These are phyloP conservation scores for Pontoporia blainvillei DNA, from an alignment of 2,113 vertebrate species.

Conservation along the genomic window DNA sequence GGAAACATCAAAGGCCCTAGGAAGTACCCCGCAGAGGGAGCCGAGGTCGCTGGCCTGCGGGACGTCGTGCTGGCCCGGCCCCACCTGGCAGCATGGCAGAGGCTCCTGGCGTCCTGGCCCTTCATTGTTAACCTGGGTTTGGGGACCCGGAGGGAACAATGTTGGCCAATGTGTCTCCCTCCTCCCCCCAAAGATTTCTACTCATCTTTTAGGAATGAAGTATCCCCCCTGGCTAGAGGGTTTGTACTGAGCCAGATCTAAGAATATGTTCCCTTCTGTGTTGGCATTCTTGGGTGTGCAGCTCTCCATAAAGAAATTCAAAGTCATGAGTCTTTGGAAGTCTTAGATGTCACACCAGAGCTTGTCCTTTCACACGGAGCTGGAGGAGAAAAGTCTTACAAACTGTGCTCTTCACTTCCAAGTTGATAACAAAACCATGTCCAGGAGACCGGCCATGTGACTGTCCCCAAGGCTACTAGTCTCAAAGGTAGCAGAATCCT, in stretches of 20 bases:
- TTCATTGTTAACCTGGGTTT: not conserved
- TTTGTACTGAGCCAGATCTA: not conserved
- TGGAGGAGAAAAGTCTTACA: not conserved
- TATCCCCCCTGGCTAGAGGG: not conserved
- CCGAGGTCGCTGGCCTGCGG: accelerated
- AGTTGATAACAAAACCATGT: not conserved
- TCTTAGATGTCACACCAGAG: not conserved
- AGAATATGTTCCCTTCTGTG: not conserved
- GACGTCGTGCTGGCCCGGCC: accelerated
- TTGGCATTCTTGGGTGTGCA: not conserved
- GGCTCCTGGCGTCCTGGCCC: not conserved
- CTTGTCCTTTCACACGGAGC: not conserved
- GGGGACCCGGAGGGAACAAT: accelerated
- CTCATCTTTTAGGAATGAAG: not conserved
- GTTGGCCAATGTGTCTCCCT: not conserved
- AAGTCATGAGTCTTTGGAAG: not conserved
- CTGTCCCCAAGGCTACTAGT: not conserved
- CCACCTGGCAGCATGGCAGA: not conserved
- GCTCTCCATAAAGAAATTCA: not conserved
- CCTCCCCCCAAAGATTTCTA: not conserved
- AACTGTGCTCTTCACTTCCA: not conserved
- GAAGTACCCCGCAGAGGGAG: not conserved
- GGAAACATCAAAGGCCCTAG: constrained; percentile 29
- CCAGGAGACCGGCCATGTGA: not conserved
- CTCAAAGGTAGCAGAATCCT: not conserved